Evolutionary conservation across 2,888 invertebrate genomes (phyloP).

Genomic region (Amphipyra tragopoginis): DNA sequence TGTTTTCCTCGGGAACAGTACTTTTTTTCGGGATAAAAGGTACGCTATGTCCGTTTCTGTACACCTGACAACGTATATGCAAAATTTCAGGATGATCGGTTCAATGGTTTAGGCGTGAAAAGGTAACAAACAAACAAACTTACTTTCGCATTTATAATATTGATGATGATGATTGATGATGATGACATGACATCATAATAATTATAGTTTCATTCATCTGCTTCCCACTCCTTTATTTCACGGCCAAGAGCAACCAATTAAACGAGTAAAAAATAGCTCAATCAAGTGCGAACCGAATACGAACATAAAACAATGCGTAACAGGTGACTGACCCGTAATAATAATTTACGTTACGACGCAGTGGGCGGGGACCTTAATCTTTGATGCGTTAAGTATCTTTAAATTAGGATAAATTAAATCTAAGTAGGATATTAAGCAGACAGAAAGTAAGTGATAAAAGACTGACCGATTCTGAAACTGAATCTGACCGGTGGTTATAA

Average conservation of each 20-base stretch:
- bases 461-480: no score
- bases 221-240: slow-evolving; percentile 7
- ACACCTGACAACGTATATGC: no score
- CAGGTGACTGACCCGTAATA: slow-evolving; percentile 25
- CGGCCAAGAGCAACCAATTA: slow-evolving; percentile 22
- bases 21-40: no score
- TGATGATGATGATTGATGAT: no score
- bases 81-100: no score
- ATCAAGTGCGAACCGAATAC: slow-evolving; percentile 32
- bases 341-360: slow-evolving; percentile 7
- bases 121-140: no score
- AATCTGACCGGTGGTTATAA: no score
- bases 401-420: slow-evolving; percentile 34
- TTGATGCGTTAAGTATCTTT: slow-evolving; percentile 19
- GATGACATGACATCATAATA: slow-evolving; percentile 33
- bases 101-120: no score
- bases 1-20: no score
- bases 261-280: slow-evolving; percentile 21
- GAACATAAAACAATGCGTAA: slow-evolving; percentile 6
- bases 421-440: slow-evolving; percentile 36
- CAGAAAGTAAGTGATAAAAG: no score
- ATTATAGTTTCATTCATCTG: slow-evolving; percentile 27
- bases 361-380: slow-evolving; percentile 43
- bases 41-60: no score
- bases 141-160: no score